Base-by-base conservation (phyloP, 2,888 invertebrate species). In the Drosophila longiperda region DNA sequence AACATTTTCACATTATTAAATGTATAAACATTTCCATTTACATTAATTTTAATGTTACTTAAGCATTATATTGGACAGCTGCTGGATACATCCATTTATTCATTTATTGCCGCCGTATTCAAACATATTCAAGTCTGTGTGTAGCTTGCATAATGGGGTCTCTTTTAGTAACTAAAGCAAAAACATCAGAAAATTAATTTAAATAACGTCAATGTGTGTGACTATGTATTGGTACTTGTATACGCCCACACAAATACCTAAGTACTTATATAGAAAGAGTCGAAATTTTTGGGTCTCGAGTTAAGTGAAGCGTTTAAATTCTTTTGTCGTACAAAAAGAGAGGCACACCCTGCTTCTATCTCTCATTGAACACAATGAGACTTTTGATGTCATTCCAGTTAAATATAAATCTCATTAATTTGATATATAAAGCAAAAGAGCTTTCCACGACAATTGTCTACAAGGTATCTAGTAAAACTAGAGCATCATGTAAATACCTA, bases 251-350 rank as follows among this genome's bases (percentile, higher is more conserved):
- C 33, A 34, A 12, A 40, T 42, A 42, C 32, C 36, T 58, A 38
- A 32, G 45, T 42, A 32, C 42, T n/a, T 62, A 67, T 45, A 53
- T 45, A 54, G 40, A 45, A 50, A 59, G 11, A 64, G 32, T 54
- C 48, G 3, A 78, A 80, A 73, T 60, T 68, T 78, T 53, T 38
- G 55, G 67, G 61, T 55, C 49, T 68, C 58, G 49, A 53, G 42
- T 49, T 54, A 33, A 82, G 33, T 73, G 66, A 78, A 82, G 82
- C 78, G 74, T 78, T 42, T n/a, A 81, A 78, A 78, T 73, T 68
- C 48, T 52, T 62, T 42, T 15, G 29, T 60, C 34, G 55, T 55
- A 62, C 32, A 63, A 48, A 63, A 15, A 23, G 32, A 42, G 45
- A 34, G 52, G 20, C 82, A 60, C 79, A 68, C 79, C 79, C 64